Evolutionary conservation across 1,140 invertebrate species (phyloP).

Genomic region (Sitophilus oryzae): DNA sequence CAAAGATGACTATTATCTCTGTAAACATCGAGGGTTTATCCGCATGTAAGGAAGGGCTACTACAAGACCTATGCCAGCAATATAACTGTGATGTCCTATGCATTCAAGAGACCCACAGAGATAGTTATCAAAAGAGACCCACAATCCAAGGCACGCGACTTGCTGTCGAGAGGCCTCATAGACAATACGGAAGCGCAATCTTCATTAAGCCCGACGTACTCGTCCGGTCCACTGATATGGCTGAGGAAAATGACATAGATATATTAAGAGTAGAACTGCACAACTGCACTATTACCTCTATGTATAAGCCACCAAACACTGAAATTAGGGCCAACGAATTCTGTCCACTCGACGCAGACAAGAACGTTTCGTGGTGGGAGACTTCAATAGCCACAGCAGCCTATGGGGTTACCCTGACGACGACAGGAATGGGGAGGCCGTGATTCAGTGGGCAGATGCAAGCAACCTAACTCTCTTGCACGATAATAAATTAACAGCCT

Average conservation of each 20-base stretch:
- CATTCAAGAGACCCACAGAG: slow-evolving; percentile 9
- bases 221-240: neutral
- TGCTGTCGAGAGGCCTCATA: neutral
- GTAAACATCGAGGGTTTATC: slow-evolving; percentile 7
- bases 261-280: neutral
- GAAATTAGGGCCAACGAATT: too few species aligned
- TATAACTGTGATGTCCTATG: slow-evolving; percentile 2
- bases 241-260: neutral
- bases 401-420: too few species aligned
- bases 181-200: slow-evolving; percentile 6
- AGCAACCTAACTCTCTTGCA: too few species aligned
- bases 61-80: neutral
- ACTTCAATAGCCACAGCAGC: too few species aligned
- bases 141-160: neutral
- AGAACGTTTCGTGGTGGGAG: too few species aligned
- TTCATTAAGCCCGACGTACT: neutral
- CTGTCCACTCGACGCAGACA: too few species aligned
- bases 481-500: too few species aligned
- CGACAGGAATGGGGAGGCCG: too few species aligned
- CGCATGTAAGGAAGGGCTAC: neutral
- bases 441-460: too few species aligned
- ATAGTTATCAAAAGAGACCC: neutral
- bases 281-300: too few species aligned
- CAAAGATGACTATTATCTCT: slow-evolving; percentile 3
- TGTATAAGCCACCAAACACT: neutral